Conservation (phyloP, 2,113 vertebrate genomes). For the Agapornis roseicollis region DNA sequence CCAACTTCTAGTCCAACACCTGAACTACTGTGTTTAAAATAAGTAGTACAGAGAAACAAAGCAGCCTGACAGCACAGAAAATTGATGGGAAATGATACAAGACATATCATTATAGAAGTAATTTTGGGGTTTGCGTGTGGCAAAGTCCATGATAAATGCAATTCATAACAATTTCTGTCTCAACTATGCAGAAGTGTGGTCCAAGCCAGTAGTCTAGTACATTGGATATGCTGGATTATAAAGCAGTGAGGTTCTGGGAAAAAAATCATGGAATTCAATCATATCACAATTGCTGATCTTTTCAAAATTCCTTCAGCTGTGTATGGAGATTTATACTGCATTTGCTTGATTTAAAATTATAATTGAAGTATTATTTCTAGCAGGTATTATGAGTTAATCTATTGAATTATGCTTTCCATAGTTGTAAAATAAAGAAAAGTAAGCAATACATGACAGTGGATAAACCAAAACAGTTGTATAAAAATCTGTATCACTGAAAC, state of each 20-base stretch:
- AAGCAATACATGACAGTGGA: not conserved
- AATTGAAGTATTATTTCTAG: conserved; percentile 29
- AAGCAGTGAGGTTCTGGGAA: not conserved
- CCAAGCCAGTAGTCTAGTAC: not conserved
- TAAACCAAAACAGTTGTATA: not conserved
- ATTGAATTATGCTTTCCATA: not conserved
- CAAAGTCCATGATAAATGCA: not conserved
- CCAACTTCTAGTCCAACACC: not conserved
- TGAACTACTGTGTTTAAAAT: not conserved
- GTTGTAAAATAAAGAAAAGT: not conserved
- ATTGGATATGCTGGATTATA: not conserved
- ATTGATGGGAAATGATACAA: not conserved
- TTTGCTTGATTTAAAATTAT: conserved; percentile 39
- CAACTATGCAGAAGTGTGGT: not conserved
- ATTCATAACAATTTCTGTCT: not conserved
- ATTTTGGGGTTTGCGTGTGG: not conserved
- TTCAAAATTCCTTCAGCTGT: not conserved
- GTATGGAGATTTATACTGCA: not conserved
- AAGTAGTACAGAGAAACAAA: not conserved
- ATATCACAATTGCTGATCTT: not conserved
- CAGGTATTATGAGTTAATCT: not conserved
- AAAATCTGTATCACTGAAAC: not conserved
- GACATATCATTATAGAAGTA: not conserved
- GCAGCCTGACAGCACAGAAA: not conserved
- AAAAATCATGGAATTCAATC: not conserved